Evolutionary conservation across 2,113 vertebrate genomes (phyloP), one percentile per base, ranked within the genome.

Genomic region (Prunella fulvescens): DNA sequence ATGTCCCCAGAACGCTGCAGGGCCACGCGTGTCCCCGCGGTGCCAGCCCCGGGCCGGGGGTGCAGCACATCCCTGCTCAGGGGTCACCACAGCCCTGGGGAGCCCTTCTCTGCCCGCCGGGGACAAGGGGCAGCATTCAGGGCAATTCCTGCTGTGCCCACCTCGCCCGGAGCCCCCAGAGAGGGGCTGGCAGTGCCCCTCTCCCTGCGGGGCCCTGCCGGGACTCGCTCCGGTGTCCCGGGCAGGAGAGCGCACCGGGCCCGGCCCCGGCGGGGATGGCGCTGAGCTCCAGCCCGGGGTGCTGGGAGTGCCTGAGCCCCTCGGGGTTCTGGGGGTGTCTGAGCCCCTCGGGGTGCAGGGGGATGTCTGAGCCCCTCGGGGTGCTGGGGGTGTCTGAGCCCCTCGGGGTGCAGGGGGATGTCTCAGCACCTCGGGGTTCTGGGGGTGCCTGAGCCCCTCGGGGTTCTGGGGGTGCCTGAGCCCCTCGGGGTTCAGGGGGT

Each of bases 1-100:
- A 3, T 0, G 0, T 15, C n/a, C 29, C 53, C 4, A 1, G 20
- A 42, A 7, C 13, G 62, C 62, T 44, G 42, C 50, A 9, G 18
- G 77, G 9, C 29, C 60, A 12, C 29, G 12, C 11, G 8, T 1
- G 61, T 10, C 45, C 14, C 39, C 6, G 11, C 39, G 6, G 47
- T 2, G 7, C 31, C 65, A 40, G n/a, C 72, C 35, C 47, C 22
- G 19, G 19, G 29, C 50, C 61, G 53, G 4, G 69, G 61, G 35
- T 15, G 45, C 37, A 17, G 42, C 37, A 1, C 18, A 0, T 3
- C 4, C 22, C n/a, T 19, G 0, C 1, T 2, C 47, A 10, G 9
- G 53, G 57, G 29, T 15, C 67, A 15, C 47, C 50, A 1, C 45
- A 2, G 6, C n/a, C 15, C 35, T 7, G 14, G 18, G 23, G 9